Base-by-base conservation (phyloP, 2,888 invertebrate genomes). In the Augiades crinisus region DNA sequence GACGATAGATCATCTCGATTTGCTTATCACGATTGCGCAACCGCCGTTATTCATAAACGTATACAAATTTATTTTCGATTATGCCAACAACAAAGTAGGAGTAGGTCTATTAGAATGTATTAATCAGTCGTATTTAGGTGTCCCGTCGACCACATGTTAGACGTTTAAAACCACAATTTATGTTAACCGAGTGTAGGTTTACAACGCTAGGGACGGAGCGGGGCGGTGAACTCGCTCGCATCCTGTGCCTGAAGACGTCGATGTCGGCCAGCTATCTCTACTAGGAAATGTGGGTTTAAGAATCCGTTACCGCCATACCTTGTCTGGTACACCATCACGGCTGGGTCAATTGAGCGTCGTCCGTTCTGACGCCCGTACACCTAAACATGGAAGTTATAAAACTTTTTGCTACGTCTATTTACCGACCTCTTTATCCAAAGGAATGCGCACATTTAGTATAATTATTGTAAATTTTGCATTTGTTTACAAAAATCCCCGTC, bases 241-340 rank as follows among this genome's bases (percentile, higher is more conserved):
- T 88, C 87, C 88, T 85, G 87, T 82, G 78, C 79, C 77, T 74
- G 62, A 69, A 76, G 72, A 44, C 66, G 65, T 75, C 64, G 72
- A 81, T 80, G 80, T 82, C 74, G 80, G 80, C 72, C 79, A 76
- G 64, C 67, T 68, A 71, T 74, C 81, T 84, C 64, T 80, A 82
- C 80, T 79, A 75, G 86, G 86, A 77, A 83, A 86, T 82, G 81
- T 81, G 70, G 78, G 85, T 83, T 86, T 82, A 72, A 85, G 81
- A 78, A 78, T 75, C 72, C 76, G 79, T 81, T 78, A 83, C 75
- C 76, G 68, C 80, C 76, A 76, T 81, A 73, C 67, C 74, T 75
- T 70, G 27, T 43, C 36, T 14, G 70, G 68, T 70, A 70, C 71
- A 76, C 77, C 77, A 77, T 72, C 70, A 70, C 58, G 67, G 77